Base-by-base conservation (phyloP, 2,797 vertebrate genomes). In the Lutra lutra region DNA sequence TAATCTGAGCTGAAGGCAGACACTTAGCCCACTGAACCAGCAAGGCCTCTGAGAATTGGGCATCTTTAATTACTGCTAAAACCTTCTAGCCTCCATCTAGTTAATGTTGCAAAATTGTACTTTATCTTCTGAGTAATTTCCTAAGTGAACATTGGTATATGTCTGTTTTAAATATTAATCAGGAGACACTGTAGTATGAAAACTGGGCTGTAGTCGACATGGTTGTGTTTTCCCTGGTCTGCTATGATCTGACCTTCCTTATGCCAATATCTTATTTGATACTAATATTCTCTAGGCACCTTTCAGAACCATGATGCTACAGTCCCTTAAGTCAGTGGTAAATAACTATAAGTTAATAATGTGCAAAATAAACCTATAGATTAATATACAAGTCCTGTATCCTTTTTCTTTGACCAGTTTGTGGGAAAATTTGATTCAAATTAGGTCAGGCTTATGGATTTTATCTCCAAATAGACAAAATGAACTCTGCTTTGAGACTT, bases 91-190 rank as follows among this genome's bases (percentile, higher is more conserved):
- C 14, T 90, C 18, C 17, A 73, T 27, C 32, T 75, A 54, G 73
- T 84, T 88, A 82, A 84, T 80, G 40, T 48, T 94, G 25, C 21
- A 82, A 91, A 66, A 93, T 88, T 95, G 38, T 62, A 20, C 12
- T 82, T 87, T 86, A 72, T 89, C 20, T 86, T 96, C 48, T 75
- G 51, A 89, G 27, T 7, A 78, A 91, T 66, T 91, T 88, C 23
- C 18, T 40, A 86, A 60, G 38, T 58, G 78, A 77, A 89, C 5
- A 73, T 64, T 64, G 18, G 2, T 46, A 43, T 89, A 7, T 51
- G 13, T 62, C 25, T 95, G 15, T 64, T 86, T 83, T 80, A 73
- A 7, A 48, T 96, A 86, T 95, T 58, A 89, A 92, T 54, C 15
- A 62, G 40, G 46, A 93, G 35, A 86, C 0, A 70, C 35, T 73